phyloP scores from a whole-genome alignment of 2,797 vertebrate species.

The Peromyscus eremicus region DNA sequence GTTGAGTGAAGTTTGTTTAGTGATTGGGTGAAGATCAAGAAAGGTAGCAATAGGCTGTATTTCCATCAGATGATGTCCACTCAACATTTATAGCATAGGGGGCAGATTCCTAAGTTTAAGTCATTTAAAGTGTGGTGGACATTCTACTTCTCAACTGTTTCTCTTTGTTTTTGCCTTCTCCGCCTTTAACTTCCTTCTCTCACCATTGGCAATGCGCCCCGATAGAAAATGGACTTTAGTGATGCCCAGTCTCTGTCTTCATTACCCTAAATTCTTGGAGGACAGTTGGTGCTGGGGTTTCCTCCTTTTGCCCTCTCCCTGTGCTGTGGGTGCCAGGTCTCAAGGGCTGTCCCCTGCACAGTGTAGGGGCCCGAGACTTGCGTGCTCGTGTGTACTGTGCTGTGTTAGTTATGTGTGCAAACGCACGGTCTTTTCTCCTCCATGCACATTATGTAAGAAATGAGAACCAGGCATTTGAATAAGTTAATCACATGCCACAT shows the following conservation, averaged over 20 bases:
- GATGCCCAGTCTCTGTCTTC: neutral
- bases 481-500: slow-evolving; percentile 58
- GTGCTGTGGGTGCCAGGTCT: neutral
- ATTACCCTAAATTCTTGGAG: neutral
- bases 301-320: neutral
- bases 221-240: neutral
- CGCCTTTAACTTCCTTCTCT: neutral
- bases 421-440: slow-evolving; percentile 11
- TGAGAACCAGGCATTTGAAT: slow-evolving; percentile 54
- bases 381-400: neutral
- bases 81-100: neutral
- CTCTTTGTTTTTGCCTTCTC: neutral
- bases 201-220: neutral
- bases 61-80: neutral
- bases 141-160: neutral
- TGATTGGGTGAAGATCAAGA: neutral
- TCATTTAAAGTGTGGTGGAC: neutral
- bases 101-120: neutral
- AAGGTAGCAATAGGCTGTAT: neutral
- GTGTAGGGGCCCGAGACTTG: neutral
- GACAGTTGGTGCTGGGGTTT: neutral
- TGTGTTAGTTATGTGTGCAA: neutral
- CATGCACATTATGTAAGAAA: slow-evolving; percentile 13
- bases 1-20: neutral
- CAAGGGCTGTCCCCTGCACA: neutral